Evolutionary conservation across 2,888 invertebrate species (phyloP).

Genomic region (Athalia rosae): DNA sequence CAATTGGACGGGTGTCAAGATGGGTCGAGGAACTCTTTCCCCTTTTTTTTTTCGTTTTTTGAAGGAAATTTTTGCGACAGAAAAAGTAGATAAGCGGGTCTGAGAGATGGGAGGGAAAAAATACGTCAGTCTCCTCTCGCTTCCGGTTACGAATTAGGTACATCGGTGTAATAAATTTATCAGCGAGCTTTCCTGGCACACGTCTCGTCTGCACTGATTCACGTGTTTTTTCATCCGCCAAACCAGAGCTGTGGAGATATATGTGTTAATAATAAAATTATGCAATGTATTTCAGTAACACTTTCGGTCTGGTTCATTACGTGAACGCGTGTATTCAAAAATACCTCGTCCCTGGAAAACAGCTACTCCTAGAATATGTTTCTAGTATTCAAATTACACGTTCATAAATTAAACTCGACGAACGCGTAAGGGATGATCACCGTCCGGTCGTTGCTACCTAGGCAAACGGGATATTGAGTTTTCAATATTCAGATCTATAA

Average conservation of each 20-base stretch:
- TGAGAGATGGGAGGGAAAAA: background rate
- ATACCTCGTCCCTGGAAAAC: background rate
- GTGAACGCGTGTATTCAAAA: background rate
- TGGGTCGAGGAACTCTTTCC: background rate
- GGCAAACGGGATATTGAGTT: background rate
- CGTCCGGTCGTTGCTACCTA: background rate
- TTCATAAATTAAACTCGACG: conserved; percentile 1
- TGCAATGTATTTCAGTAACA: conserved; percentile 24
- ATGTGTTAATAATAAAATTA: conserved; percentile 21
- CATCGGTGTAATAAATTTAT: background rate
- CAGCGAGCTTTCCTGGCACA: conserved; percentile 31
- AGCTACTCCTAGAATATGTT: background rate
- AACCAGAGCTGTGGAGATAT: conserved; percentile 7
- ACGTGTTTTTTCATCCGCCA: conserved; percentile 7
- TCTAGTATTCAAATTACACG: conserved; percentile 5
- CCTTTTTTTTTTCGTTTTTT: background rate
- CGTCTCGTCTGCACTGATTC: conserved; percentile 18
- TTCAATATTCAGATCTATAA: background rate
- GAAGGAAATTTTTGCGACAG: background rate
- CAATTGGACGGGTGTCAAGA: conserved; percentile 15
- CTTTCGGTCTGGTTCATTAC: background rate
- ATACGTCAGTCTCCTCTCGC: background rate
- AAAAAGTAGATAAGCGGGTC: background rate
- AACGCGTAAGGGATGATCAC: background rate
- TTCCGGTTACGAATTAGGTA: conserved; percentile 19